Percentiles rank a stretch among this genome's conserved stretches.
Evolutionary conservation across 1,140 invertebrate species (phyloP).

Genomic region (Aricia agestis): DNA sequence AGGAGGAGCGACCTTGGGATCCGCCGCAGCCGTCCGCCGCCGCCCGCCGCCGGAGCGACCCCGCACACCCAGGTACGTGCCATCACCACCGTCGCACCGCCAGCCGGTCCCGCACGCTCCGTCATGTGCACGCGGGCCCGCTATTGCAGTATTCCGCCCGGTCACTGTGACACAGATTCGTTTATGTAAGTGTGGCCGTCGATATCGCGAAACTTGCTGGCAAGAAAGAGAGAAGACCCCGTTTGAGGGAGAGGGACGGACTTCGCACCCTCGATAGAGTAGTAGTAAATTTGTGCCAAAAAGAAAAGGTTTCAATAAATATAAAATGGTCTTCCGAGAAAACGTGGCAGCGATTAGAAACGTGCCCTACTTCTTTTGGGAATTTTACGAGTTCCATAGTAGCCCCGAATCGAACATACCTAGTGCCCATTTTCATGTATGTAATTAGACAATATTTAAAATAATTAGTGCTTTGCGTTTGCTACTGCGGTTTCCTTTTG

Average conservation of each 20-base stretch:
- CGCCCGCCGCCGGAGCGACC: conserved; percentile 32
- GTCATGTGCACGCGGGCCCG: conserved; percentile 27
- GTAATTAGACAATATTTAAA: conserved; percentile 6
- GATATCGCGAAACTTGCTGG: conserved; percentile 47
- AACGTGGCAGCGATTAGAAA: not conserved
- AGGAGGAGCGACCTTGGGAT: conserved; percentile 39
- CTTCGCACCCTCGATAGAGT: conserved; percentile 37
- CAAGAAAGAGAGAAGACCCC: conserved; percentile 43
- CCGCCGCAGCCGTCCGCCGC: conserved; percentile 33
- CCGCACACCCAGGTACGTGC: conserved; percentile 38
- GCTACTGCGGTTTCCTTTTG: conserved; percentile 21
- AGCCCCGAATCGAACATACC: not conserved
- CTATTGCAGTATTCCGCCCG: conserved; percentile 42
- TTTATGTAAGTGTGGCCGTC: conserved; percentile 57
- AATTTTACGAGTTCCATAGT: not conserved
- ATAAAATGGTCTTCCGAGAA: not conserved
- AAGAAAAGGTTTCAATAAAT: not conserved
- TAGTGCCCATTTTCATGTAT: not conserved
- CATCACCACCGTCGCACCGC: not conserved
- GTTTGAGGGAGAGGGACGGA: conserved; percentile 39
- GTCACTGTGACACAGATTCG: conserved; percentile 48
- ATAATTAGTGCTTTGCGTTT: conserved; percentile 25
- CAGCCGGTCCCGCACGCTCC: not conserved
- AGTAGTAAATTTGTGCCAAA: conserved; percentile 34
- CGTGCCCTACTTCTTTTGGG: not conserved